A percentile compares a stretch with the other conserved stretches of the same genome.
Conservation (phyloP, 1,140 invertebrate species). For the Bradynema listronoti region DNA sequence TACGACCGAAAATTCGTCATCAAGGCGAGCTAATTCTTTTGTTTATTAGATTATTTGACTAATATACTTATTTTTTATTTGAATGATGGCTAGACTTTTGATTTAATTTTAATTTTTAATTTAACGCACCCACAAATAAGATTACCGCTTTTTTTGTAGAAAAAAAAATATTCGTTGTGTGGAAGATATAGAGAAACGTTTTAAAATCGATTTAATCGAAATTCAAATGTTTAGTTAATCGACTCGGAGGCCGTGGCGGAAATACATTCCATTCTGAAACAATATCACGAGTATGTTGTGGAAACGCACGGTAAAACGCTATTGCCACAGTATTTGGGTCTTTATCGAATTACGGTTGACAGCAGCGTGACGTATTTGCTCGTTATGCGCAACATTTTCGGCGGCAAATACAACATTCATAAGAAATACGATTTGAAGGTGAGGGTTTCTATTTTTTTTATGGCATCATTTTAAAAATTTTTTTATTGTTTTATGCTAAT, state of each 20-base stretch:
- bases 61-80: no score
- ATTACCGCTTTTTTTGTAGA: no score
- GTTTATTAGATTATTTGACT: no score
- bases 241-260: slow-evolving; percentile 95
- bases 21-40: no score
- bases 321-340: slow-evolving; percentile 91
- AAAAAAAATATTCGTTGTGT: no score
- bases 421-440: slow-evolving; percentile 70
- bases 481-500: slow-evolving; percentile 4
- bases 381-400: slow-evolving; percentile 94
- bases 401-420: slow-evolving; percentile 85
- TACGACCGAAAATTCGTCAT: slow-evolving; percentile 92
- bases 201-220: no score
- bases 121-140: no score
- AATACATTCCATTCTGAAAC: slow-evolving; percentile 94
- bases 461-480: background rate
- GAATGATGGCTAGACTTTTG: no score
- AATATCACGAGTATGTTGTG: slow-evolving; percentile 89
- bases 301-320: slow-evolving; percentile 93
- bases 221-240: no score
- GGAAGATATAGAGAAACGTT: no score
- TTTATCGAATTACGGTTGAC: slow-evolving; percentile 94
- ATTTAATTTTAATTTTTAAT: no score
- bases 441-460: slow-evolving; percentile 19
- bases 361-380: slow-evolving; percentile 92